Evolutionary conservation across 2,888 invertebrate species (phyloP).

Genomic region (Tillus elongatus): DNA sequence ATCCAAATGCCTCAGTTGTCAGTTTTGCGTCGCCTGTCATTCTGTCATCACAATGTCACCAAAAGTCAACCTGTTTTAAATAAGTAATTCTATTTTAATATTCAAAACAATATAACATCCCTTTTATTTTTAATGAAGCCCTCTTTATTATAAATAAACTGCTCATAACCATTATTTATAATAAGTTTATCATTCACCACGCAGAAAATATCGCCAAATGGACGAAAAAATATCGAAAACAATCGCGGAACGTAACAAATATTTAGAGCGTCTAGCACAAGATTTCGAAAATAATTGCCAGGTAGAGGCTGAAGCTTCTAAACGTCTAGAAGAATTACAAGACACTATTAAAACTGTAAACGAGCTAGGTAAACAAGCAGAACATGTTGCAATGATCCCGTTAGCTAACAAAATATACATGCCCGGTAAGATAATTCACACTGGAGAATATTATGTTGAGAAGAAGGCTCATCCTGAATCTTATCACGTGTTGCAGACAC

Average conservation of each 20-base stretch:
- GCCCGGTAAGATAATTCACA: slow-evolving; percentile 30
- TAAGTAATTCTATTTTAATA: no score
- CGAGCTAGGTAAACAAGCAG: slow-evolving; percentile 24
- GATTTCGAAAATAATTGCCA: slow-evolving; percentile 23
- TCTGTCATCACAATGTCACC: no score
- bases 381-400: slow-evolving; percentile 29
- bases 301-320: slow-evolving; percentile 14
- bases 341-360: slow-evolving; percentile 23
- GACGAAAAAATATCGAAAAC: no score
- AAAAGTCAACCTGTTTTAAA: no score
- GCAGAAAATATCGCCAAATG: no score
- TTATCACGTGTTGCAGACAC: slow-evolving; percentile 24
- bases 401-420: slow-evolving; percentile 33
- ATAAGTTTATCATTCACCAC: no score
- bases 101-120: no score
- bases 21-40: no score
- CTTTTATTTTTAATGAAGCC: no score
- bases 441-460: slow-evolving; percentile 30
- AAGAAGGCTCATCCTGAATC: slow-evolving; percentile 25
- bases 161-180: no score
- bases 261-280: slow-evolving; percentile 23
- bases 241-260: slow-evolving; percentile 26
- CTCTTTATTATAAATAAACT: no score
- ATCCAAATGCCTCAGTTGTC: no score
- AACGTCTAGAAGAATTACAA: slow-evolving; percentile 18